Percentiles rank a stretch among this genome's conserved stretches.
Conservation (phyloP, 2,797 vertebrate genomes). For the Phoeniculus purpureus region DNA sequence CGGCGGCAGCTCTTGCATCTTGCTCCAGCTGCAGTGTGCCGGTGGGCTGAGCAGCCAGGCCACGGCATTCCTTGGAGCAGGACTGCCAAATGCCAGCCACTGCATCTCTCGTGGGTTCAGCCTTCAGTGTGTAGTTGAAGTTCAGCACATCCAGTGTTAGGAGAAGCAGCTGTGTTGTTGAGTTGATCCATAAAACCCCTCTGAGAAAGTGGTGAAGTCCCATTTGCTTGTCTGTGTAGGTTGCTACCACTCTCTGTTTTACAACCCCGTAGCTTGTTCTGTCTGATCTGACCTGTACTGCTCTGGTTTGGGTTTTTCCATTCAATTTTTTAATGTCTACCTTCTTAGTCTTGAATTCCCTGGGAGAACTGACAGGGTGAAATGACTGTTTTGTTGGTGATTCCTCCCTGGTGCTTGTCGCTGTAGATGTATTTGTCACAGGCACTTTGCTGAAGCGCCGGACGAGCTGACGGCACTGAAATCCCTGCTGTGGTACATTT, state of each 20-base stretch:
- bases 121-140: neutral
- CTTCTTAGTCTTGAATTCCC: neutral
- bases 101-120: neutral
- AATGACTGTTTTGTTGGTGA: neutral
- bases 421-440: neutral
- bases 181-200: neutral
- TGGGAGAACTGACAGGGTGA: neutral
- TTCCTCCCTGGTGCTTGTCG: neutral
- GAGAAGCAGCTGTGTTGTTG: neutral
- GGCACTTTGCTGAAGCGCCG: neutral
- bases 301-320: neutral
- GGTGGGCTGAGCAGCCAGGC: neutral
- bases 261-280: neutral
- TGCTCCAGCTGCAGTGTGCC: neutral
- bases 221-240: accelerated
- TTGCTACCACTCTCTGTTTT: neutral
- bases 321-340: neutral
- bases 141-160: neutral
- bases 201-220: neutral
- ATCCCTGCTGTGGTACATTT: neutral
- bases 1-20: neutral
- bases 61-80: accelerated
- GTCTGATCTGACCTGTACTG: neutral
- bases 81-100: neutral
- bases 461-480: neutral